phyloP scores from a whole-genome alignment of 2,797 vertebrate species.

The Sebastolobus altivelis region DNA sequence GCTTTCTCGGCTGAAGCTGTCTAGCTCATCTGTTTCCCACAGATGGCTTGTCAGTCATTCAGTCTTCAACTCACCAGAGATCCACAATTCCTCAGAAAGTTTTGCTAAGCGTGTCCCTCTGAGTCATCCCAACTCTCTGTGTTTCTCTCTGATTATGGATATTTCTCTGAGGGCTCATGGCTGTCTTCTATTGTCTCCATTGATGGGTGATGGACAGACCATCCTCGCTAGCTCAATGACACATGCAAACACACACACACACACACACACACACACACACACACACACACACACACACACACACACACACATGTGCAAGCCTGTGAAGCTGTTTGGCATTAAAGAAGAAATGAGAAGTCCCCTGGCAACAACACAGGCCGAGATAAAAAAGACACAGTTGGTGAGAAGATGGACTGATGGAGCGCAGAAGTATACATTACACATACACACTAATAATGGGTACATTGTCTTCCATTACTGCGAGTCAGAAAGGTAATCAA shows the following conservation, averaged over 20 bases:
- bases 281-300: conserved; percentile 10
- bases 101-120: conserved; percentile 52
- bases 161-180: conserved; percentile 48
- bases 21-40: conserved; percentile 72
- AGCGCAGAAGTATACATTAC: conserved; percentile 5
- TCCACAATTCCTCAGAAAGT: conserved; percentile 65
- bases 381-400: neutral
- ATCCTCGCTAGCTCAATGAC: conserved; percentile 27
- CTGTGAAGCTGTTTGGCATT: conserved; percentile 9
- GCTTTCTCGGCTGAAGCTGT: conserved; percentile 53
- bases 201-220: conserved; percentile 61
- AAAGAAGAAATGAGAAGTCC: conserved; percentile 5
- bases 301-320: conserved; percentile 1
- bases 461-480: conserved; percentile 60
- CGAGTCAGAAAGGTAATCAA: conserved; percentile 74
- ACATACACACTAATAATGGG: conserved; percentile 50
- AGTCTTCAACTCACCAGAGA: conserved; percentile 57
- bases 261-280: conserved; percentile 16
- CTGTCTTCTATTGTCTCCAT: conserved; percentile 49
- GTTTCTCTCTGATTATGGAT: conserved; percentile 58
- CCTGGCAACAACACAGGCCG: neutral
- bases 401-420: neutral
- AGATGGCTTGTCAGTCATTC: conserved; percentile 76
- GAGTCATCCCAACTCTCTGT: conserved; percentile 47
- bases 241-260: conserved; percentile 23